phyloP scores from a whole-genome alignment of 2,797 vertebrate species.

The Nannoperca obscura region DNA sequence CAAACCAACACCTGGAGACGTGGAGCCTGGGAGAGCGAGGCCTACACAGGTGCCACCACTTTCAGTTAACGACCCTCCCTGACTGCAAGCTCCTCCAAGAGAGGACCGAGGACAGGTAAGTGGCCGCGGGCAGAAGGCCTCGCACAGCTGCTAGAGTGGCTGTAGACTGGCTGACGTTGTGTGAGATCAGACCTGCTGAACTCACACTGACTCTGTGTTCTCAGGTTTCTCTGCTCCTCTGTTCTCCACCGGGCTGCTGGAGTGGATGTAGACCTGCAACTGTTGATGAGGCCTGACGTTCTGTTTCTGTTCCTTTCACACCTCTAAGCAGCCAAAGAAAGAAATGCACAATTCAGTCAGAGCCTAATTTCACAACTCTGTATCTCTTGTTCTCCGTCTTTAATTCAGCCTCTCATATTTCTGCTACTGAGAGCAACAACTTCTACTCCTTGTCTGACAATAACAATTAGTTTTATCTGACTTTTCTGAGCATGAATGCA shows the following conservation, averaged over 20 bases:
- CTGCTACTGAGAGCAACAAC: not conserved
- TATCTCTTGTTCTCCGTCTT: not conserved
- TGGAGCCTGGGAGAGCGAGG: not conserved
- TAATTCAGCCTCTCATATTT: not conserved
- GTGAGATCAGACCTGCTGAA: not conserved
- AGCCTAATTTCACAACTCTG: not conserved
- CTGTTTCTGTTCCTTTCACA: not conserved
- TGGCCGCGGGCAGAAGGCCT: not conserved
- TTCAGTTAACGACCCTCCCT: too few species aligned
- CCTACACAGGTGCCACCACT: not conserved
- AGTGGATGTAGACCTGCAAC: not conserved
- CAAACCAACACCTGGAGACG: not conserved
- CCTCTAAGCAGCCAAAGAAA: constrained; percentile 1
- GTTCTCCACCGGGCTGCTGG: not conserved
- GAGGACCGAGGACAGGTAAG: not conserved
- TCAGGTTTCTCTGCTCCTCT: not conserved
- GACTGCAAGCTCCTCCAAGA: not conserved
- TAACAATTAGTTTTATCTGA: too few species aligned
- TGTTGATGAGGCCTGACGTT: constrained; percentile 24
- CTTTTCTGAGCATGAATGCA: too few species aligned
- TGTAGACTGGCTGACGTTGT: too few species aligned
- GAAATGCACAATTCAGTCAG: not conserved
- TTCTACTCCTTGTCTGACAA: not conserved
- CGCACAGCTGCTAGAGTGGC: not conserved
- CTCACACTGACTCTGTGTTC: not conserved